phyloP scores from a whole-genome alignment of 2,888 invertebrate genomes.

The Phytoseiulus persimilis region DNA sequence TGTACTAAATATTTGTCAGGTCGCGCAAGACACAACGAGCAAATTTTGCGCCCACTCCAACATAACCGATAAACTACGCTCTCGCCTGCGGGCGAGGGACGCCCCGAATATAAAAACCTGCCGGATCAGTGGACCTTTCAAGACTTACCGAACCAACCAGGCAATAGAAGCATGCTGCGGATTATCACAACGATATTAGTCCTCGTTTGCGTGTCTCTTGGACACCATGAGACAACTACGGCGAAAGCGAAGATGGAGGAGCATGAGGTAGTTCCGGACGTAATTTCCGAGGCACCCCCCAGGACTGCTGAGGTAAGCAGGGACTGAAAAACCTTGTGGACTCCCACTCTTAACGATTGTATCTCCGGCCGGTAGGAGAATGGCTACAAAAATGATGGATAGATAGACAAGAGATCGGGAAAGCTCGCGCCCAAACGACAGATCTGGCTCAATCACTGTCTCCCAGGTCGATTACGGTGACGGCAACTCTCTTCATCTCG shows the following conservation, averaged over 20 bases:
- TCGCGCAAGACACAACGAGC: neutral
- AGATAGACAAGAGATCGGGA: neutral
- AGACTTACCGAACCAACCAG: too few species aligned
- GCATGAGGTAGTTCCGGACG: conserved; percentile 16
- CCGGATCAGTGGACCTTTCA: neutral
- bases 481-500: conserved; percentile 38
- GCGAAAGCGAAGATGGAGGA: neutral
- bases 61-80: neutral
- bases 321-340: too few species aligned
- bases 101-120: neutral
- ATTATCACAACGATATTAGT: neutral
- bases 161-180: neutral
- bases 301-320: neutral
- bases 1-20: neutral
- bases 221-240: conserved; percentile 7
- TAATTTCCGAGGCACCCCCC: neutral
- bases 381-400: too few species aligned
- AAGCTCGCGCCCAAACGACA: too few species aligned
- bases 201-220: neutral
- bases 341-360: too few species aligned
- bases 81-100: neutral
- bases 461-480: conserved; percentile 17
- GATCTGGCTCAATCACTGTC: neutral
- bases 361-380: too few species aligned
- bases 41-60: neutral